Evolutionary conservation across 1,140 invertebrate species (phyloP).

Genomic region (Macrocentrus cingulum): DNA sequence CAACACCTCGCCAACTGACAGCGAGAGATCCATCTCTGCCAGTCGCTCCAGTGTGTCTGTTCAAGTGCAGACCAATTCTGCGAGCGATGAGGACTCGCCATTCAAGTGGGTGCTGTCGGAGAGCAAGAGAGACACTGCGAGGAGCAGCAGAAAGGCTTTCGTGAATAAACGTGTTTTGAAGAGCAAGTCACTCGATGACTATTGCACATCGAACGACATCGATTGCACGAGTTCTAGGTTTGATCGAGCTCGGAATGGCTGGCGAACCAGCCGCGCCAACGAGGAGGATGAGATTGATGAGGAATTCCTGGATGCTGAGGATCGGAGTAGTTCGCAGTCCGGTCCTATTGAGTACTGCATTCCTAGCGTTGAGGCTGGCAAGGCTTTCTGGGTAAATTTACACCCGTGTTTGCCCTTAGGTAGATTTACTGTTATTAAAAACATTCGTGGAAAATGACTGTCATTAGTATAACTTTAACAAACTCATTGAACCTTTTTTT

Average conservation of each 20-base stretch:
- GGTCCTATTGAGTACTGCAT: conserved; percentile 46
- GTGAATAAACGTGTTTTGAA: conserved; percentile 21
- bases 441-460: neutral
- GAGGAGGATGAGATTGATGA: conserved; percentile 45
- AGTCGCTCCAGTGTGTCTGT: conserved; percentile 49
- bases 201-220: neutral
- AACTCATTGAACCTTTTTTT: no score
- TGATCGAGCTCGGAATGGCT: conserved; percentile 6
- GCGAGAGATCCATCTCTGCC: conserved; percentile 39
- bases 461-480: no score
- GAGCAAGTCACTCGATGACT: conserved; percentile 27
- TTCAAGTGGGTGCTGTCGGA: conserved; percentile 26
- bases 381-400: conserved; percentile 56
- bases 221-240: neutral
- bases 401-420: neutral
- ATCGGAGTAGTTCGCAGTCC: conserved; percentile 35
- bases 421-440: neutral
- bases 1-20: conserved; percentile 47
- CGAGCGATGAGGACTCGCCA: conserved; percentile 31
- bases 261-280: conserved; percentile 12
- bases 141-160: conserved; percentile 16
- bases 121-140: conserved; percentile 30
- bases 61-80: conserved; percentile 51
- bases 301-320: conserved; percentile 49
- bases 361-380: conserved; percentile 42